A percentile compares a stretch with the other conserved stretches of the same genome.
Evolutionary conservation across 1,140 invertebrate species (phyloP).

Genomic region (Meteorus sp.): DNA sequence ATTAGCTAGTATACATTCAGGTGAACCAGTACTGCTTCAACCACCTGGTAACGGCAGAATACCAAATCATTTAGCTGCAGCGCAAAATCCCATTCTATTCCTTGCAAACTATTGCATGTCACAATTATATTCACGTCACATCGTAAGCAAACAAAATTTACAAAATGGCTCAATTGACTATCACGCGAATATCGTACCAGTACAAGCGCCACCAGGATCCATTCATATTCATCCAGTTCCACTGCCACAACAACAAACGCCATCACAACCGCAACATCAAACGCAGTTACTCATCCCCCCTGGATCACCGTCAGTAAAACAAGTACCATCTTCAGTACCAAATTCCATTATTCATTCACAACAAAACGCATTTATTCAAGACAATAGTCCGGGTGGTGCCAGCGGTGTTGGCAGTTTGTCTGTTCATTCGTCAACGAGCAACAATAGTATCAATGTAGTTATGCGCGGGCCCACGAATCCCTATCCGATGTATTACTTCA

Average conservation of each 20-base stretch:
- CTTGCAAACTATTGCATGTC: constrained; percentile 75
- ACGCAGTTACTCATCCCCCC: constrained; percentile 52
- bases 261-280: constrained; percentile 38
- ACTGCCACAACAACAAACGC: constrained; percentile 34
- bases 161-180: constrained; percentile 64
- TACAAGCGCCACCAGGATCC: constrained; percentile 42
- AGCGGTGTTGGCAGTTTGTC: constrained; percentile 46
- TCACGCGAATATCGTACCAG: constrained; percentile 47
- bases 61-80: constrained; percentile 46
- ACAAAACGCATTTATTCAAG: constrained; percentile 46
- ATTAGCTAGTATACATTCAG: constrained; percentile 64
- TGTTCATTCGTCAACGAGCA: constrained; percentile 52
- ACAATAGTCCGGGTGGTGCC: constrained; percentile 32
- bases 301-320: constrained; percentile 51
- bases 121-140: constrained; percentile 70
- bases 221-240: constrained; percentile 46
- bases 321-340: constrained; percentile 41
- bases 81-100: constrained; percentile 69
- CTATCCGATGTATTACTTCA: constrained; percentile 76
- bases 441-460: constrained; percentile 39
- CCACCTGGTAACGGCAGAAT: constrained; percentile 53
- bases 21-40: constrained; percentile 54
- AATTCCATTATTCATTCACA: constrained; percentile 52
- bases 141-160: constrained; percentile 63
- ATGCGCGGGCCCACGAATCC: constrained; percentile 54